phyloP scores from a whole-genome alignment of 2,113 vertebrate genomes.

The Periophthalmodon schlosseri region DNA sequence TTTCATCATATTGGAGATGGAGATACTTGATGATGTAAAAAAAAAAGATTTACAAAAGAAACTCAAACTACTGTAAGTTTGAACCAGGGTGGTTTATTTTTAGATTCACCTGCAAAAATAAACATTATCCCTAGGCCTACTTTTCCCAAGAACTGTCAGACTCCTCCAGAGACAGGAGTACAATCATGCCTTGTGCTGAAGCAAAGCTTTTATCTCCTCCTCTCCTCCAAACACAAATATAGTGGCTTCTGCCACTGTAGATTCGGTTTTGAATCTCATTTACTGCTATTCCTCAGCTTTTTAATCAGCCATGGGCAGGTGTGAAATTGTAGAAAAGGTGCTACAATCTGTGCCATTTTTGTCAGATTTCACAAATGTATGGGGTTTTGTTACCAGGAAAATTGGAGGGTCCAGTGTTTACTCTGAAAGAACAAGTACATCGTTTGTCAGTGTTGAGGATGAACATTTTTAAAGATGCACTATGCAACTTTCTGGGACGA shows the following conservation, averaged over 20 bases:
- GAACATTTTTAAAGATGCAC: too few relatives aligned
- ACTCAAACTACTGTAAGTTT: constrained; percentile 11
- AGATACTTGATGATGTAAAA: background rate
- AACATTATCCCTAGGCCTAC: constrained; percentile 41
- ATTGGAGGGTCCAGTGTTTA: background rate
- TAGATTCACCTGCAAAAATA: constrained; percentile 34
- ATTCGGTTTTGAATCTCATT: constrained; percentile 19
- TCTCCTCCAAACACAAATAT: background rate
- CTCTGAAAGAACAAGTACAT: background rate
- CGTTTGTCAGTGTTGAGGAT: background rate
- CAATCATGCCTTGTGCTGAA: constrained; percentile 18
- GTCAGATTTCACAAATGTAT: background rate
- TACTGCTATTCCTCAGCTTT: constrained; percentile 17
- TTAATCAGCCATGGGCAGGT: constrained; percentile 19
- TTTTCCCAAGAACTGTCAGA: constrained; percentile 29
- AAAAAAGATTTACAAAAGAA: constrained; percentile 3
- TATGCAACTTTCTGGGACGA: too few relatives aligned
- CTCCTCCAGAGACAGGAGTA: constrained; percentile 32
- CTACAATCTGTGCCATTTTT: background rate
- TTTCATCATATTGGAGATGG: background rate
- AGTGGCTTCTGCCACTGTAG: constrained; percentile 18
- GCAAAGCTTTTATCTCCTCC: constrained; percentile 49
- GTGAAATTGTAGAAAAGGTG: background rate
- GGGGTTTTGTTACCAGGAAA: background rate
- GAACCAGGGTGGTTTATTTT: constrained; percentile 45